phyloP scores from a whole-genome alignment of 2,888 invertebrate species.

The Crocallis elinguaria region DNA sequence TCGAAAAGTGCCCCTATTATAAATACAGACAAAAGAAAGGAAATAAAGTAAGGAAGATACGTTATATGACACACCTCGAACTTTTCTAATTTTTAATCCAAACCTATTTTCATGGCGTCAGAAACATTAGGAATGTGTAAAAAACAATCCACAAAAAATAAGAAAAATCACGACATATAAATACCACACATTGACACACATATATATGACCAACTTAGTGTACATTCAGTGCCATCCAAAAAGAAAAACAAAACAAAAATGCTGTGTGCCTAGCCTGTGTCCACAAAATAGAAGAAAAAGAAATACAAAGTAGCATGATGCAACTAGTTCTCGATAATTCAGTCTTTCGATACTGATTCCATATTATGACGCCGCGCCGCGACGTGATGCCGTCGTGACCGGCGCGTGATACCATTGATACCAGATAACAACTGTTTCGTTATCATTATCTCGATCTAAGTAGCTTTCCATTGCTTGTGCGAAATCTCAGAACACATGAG shows the following conservation, averaged over 20 bases:
- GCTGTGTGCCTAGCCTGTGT: neutral
- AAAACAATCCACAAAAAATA: too few species aligned
- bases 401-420: slow-evolving; percentile 24
- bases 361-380: slow-evolving; percentile 25
- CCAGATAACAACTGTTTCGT: slow-evolving; percentile 31
- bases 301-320: slow-evolving; percentile 1
- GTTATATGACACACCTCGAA: too few species aligned
- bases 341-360: neutral
- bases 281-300: neutral
- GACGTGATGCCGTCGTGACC: slow-evolving; percentile 36
- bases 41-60: too few species aligned
- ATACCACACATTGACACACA: too few species aligned
- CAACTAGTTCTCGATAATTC: slow-evolving; percentile 3
- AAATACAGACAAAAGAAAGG: too few species aligned
- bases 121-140: too few species aligned
- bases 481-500: slow-evolving; percentile 15
- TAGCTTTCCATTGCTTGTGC: slow-evolving; percentile 46
- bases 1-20: too few species aligned
- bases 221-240: too few species aligned
- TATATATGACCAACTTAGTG: too few species aligned
- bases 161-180: too few species aligned
- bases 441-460: slow-evolving; percentile 47
- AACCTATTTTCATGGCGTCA: too few species aligned
- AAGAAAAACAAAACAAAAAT: neutral
- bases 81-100: too few species aligned